Evolutionary conservation across 37 sponge, comb jelly and placozoan genomes (phyloP), one percentile per base, ranked within the genome.

Genomic region (Axinella damicornis): DNA sequence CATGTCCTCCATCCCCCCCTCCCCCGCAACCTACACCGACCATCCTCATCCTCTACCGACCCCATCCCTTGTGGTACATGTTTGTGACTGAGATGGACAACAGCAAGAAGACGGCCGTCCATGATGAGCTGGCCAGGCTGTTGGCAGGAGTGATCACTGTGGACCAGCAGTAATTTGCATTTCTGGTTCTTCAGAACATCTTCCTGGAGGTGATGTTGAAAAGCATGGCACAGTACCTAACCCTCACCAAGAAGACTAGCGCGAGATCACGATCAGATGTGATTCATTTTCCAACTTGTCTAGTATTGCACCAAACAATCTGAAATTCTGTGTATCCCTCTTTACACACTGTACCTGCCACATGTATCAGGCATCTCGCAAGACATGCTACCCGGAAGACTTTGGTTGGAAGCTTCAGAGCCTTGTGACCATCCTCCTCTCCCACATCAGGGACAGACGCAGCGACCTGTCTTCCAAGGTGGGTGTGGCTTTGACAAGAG

Each of bases 141-240:
- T 22, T 95, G 62, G 87, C n/a, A n/a, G n/a, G n/a, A n/a, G n/a
- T n/a, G n/a, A n/a, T n/a, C n/a, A n/a, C n/a, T n/a, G n/a, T n/a
- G n/a, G n/a, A n/a, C n/a, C n/a, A n/a, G n/a, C n/a, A n/a, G n/a
- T n/a, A n/a, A n/a, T n/a, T n/a, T n/a, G n/a, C n/a, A n/a, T n/a
- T n/a, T n/a, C n/a, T n/a, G n/a, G n/a, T n/a, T n/a, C n/a, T 89
- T 2, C 82, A 85, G 53, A 79, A 83, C 72, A n/a, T n/a, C n/a
- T 98, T 96, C 80, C 95, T 98, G 54, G 95, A 96, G 56, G 57
- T 95, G 37, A 93, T 96, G 53, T n/a, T 96, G 64, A 98, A 98
- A 79, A 94, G 93, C 37, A 91, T 98, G 74, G 96, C 93, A 24
- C 96, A 96, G 78, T 94, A 87, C 68, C 91, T 96, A 24, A 35